Base-by-base conservation (phyloP, 2,797 vertebrate species). In the Myotis vivesi region DNA sequence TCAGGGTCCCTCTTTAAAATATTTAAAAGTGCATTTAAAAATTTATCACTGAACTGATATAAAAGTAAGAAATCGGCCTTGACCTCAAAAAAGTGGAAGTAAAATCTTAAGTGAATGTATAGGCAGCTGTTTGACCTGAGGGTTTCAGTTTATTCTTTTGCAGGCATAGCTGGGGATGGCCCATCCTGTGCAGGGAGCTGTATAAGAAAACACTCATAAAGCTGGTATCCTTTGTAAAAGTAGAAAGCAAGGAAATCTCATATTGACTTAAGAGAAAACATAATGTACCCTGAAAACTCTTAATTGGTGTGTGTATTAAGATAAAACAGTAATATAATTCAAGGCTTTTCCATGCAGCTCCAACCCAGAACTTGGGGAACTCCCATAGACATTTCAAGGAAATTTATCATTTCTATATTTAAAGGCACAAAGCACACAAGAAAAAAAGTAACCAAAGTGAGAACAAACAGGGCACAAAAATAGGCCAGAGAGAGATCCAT, bases 81-180 rank as follows among this genome's bases (percentile, higher is more conserved):
- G 41, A 72, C 23, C 20, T 6, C 44, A 89, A 59, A 59, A 38
- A 79, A 84, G 13, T 92, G 12, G 22, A 95, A 64, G 8, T 59
- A 17, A 38, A 36, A 62, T 59, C 19, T 86, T 89, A 91, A 73
- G 28, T 91, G 33, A 86, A 8, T 7, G 4, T 86, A 19, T 17
- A 55, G 8, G 44, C 84, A 82, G 12, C 30, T 46, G 53, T 95
- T 89, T 89, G 41, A 88, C 44, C 36, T 30, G 20, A 79, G 49
- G 66, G 75, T 51, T 91, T 92, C 22, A 68, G 25, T 92, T 80
- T 89, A 80, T 80, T 51, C 20, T 80, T 53, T n/a, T 92, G 51
- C n/a, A 92, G 79, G 44, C 8, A 28, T 13, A 94, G n/a, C 53
- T 71, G 81, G 72, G 41, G 62, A 69, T 23, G 28, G 68, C 68